Evolutionary conservation across 2,797 vertebrate species (phyloP).

Genomic region (Sus cebifrons): DNA sequence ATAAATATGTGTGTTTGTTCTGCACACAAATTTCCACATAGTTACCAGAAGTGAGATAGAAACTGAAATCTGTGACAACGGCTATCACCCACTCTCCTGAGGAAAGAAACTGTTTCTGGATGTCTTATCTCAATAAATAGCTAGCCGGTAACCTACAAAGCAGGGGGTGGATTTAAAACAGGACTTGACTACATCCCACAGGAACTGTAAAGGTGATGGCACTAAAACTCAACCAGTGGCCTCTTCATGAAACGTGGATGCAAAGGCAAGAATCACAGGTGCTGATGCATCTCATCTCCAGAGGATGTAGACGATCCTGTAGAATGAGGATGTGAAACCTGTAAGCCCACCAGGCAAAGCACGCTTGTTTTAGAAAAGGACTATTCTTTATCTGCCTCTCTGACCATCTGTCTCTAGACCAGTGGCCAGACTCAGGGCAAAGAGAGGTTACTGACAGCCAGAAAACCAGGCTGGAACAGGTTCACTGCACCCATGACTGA

Average conservation of each 20-base stretch:
- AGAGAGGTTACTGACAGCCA: constrained; percentile 29
- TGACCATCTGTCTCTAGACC: not conserved
- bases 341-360: not conserved
- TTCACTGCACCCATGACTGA: not conserved
- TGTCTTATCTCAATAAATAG: not conserved
- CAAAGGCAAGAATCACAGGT: constrained; percentile 53
- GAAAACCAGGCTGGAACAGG: not conserved
- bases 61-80: constrained; percentile 6
- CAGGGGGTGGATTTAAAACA: not conserved
- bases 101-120: not conserved
- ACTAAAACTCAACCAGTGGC: not conserved
- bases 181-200: not conserved
- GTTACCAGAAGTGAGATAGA: constrained; percentile 15
- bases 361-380: constrained; percentile 21
- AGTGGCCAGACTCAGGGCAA: not conserved
- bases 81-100: not conserved
- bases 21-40: not conserved
- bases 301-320: not conserved
- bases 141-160: not conserved
- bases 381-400: constrained; percentile 24
- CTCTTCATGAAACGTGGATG: constrained; percentile 29
- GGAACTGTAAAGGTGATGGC: constrained; percentile 19
- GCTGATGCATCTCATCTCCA: not conserved
- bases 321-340: constrained; percentile 24
- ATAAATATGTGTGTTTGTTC: not conserved